Evolutionary conservation across 1,140 invertebrate genomes (phyloP).

Genomic region (Armadillidium nasatum): DNA sequence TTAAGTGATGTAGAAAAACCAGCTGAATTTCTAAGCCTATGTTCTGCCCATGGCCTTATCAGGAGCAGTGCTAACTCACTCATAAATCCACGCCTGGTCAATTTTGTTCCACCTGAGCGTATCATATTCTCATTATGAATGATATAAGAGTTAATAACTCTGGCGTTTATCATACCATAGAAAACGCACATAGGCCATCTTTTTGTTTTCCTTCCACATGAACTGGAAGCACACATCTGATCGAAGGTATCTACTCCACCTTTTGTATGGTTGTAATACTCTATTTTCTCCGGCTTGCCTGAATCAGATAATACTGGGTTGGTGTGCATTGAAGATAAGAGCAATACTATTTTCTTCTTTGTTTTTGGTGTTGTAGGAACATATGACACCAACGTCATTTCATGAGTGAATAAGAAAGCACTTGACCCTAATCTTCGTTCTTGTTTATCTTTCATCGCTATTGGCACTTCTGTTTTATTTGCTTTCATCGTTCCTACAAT

Average conservation of each 20-base stretch:
- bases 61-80: too few species aligned
- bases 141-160: neutral
- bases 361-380: constrained; percentile 24
- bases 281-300: constrained; percentile 43
- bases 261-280: constrained; percentile 46
- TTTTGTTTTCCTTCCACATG: neutral
- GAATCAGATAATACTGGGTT: constrained; percentile 14
- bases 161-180: neutral
- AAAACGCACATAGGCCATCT: neutral
- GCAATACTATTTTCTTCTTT: constrained; percentile 36
- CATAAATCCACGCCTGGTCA: too few species aligned
- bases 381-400: constrained; percentile 43
- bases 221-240: constrained; percentile 30
- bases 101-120: too few species aligned
- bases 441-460: constrained; percentile 19
- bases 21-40: too few species aligned
- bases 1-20: too few species aligned
- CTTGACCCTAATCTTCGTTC: too few species aligned
- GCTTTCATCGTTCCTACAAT: neutral
- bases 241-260: constrained; percentile 43
- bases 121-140: too few species aligned
- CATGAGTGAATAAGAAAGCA: too few species aligned
- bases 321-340: constrained; percentile 42
- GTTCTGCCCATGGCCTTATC: too few species aligned
- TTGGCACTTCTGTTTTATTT: constrained; percentile 27